Evolutionary conservation across 2,113 vertebrate species (phyloP).

Genomic region (Aramus guarauna): DNA sequence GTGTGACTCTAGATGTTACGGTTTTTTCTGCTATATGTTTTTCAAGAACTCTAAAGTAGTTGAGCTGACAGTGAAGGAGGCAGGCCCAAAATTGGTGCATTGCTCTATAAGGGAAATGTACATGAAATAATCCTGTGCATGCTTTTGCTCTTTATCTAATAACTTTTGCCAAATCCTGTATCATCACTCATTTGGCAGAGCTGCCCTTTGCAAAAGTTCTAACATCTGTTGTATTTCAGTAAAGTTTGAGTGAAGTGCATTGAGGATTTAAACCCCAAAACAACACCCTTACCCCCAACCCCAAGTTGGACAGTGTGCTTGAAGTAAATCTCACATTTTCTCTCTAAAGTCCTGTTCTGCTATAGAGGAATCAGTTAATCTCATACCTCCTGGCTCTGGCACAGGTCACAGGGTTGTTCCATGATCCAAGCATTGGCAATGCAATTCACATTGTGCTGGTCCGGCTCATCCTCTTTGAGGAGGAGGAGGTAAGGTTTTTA

Average conservation of each 20-base stretch:
- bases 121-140: background rate
- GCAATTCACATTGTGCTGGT: constrained; percentile 94
- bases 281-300: background rate
- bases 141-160: background rate
- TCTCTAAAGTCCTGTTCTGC: background rate
- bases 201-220: background rate
- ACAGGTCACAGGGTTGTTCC: constrained; percentile 93
- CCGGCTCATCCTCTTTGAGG: constrained; percentile 91
- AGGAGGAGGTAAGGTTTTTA: constrained; percentile 86
- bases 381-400: constrained; percentile 35
- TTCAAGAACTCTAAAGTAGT: background rate
- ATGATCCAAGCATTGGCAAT: constrained; percentile 95
- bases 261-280: background rate
- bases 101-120: background rate
- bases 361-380: background rate
- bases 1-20: fast-evolving
- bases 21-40: background rate
- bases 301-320: background rate
- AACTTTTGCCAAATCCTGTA: background rate
- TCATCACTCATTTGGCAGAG: background rate
- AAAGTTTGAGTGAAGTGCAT: background rate
- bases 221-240: background rate
- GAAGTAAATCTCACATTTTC: background rate
- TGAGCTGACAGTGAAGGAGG: background rate
- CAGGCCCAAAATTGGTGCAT: no score